Evolutionary conservation across 2,888 invertebrate genomes (phyloP).

Genomic region (Philaethria dido): DNA sequence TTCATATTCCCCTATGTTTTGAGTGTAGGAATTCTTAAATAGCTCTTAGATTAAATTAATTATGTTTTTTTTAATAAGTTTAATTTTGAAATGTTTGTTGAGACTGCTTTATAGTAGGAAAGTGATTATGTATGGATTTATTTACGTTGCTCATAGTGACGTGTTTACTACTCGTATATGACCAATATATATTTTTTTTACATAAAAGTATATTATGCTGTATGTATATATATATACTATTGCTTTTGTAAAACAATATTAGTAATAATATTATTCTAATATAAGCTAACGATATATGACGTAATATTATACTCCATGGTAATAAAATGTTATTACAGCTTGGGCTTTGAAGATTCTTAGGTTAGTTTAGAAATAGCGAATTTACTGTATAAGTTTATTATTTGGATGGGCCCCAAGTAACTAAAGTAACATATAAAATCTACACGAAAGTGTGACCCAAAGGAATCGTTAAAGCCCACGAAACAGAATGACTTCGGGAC

Average conservation of each 20-base stretch:
- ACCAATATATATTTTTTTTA: neutral
- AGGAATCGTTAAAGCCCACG: conserved; percentile 57
- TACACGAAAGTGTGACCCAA: conserved; percentile 61
- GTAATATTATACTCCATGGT: neutral
- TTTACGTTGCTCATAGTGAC: neutral
- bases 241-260: neutral
- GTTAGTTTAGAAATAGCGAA: conserved; percentile 35
- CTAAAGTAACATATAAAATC: conserved; percentile 45
- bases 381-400: conserved; percentile 43
- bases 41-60: conserved; percentile 7
- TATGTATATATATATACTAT: too few species aligned
- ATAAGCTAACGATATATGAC: neutral
- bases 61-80: too few species aligned
- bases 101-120: neutral
- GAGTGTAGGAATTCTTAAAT: neutral
- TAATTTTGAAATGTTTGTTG: neutral
- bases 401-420: conserved; percentile 41
- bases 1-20: neutral
- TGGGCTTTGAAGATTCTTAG: conserved; percentile 19
- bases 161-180: too few species aligned
- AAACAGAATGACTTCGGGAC: conserved; percentile 56
- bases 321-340: conserved; percentile 38
- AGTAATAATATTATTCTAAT: neutral
- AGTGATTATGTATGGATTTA: neutral
- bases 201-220: neutral